These are phyloP conservation scores for Nasonia oneida DNA, from an alignment of 2,888 invertebrate genomes.

Conservation along the genomic window DNA sequence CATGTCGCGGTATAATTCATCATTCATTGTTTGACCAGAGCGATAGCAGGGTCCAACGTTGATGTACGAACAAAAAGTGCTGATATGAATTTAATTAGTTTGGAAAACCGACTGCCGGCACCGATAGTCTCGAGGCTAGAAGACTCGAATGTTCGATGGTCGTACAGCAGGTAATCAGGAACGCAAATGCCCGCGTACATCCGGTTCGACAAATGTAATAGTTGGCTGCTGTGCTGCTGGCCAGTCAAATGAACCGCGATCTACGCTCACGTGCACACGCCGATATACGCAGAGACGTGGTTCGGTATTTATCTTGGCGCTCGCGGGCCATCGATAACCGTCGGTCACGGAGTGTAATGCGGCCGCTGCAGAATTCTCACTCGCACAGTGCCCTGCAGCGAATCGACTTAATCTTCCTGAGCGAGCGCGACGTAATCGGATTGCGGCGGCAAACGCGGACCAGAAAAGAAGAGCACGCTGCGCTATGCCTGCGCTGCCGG, in stretches of 20 bases:
- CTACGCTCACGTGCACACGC: neutral
- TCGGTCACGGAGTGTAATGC: neutral
- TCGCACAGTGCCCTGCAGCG: neutral
- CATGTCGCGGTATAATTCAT: too few species aligned
- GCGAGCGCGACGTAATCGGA: neutral
- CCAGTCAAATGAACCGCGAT: neutral
- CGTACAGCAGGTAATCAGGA: neutral
- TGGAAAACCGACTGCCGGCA: too few species aligned
- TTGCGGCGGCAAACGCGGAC: neutral
- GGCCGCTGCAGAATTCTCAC: neutral
- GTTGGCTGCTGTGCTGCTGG: too few species aligned
- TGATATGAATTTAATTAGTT: too few species aligned
- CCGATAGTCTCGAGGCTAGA: too few species aligned
- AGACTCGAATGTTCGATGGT: too few species aligned
- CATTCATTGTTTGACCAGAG: too few species aligned
- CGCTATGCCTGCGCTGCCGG: too few species aligned
- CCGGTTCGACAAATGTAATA: neutral
- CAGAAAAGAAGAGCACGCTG: neutral
- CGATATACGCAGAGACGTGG: too few species aligned
- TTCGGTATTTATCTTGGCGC: conserved; percentile 19
- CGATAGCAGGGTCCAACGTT: too few species aligned
- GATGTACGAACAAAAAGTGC: too few species aligned
- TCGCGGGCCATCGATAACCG: neutral
- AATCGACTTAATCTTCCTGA: neutral
- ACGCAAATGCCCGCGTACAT: neutral